These are phyloP conservation scores for Oncopeltus fasciatus DNA, from an alignment of 1,140 invertebrate species.

Conservation along the genomic window DNA sequence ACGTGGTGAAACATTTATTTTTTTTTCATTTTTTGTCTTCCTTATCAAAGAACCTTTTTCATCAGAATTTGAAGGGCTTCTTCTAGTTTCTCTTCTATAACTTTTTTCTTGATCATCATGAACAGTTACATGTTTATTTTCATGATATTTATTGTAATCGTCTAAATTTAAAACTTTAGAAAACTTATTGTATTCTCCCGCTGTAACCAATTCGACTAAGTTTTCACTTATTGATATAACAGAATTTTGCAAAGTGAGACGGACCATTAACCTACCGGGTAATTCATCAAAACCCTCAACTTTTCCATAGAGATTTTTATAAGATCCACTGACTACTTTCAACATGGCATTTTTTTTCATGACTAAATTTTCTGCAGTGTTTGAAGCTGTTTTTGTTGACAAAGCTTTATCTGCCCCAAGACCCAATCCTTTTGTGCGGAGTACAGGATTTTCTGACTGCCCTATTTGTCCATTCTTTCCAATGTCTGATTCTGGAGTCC, in stretches of 20 bases:
- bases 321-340: conserved; percentile 53
- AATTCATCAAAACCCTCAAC: conserved; percentile 76
- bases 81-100: not conserved
- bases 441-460: conserved; percentile 36
- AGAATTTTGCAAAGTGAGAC: conserved; percentile 53
- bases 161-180: conserved; percentile 41
- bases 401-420: conserved; percentile 68
- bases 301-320: conserved; percentile 64
- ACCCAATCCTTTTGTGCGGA: conserved; percentile 80
- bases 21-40: not conserved
- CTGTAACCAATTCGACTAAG: conserved; percentile 55
- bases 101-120: not conserved
- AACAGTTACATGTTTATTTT: conserved; percentile 10
- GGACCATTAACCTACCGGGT: conserved; percentile 61
- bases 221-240: conserved; percentile 61
- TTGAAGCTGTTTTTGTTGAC: conserved; percentile 32
- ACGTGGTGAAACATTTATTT: not conserved
- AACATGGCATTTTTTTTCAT: conserved; percentile 52
- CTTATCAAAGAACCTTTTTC: not conserved
- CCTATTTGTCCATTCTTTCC: conserved; percentile 36
- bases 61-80: not conserved
- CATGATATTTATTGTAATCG: conserved; percentile 25
- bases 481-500: conserved; percentile 59
- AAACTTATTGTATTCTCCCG: conserved; percentile 62
- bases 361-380: conserved; percentile 42